Evolutionary conservation across 2,888 invertebrate genomes (phyloP), one percentile per base, ranked within the genome.

Genomic region (Himalopsyche anomala): DNA sequence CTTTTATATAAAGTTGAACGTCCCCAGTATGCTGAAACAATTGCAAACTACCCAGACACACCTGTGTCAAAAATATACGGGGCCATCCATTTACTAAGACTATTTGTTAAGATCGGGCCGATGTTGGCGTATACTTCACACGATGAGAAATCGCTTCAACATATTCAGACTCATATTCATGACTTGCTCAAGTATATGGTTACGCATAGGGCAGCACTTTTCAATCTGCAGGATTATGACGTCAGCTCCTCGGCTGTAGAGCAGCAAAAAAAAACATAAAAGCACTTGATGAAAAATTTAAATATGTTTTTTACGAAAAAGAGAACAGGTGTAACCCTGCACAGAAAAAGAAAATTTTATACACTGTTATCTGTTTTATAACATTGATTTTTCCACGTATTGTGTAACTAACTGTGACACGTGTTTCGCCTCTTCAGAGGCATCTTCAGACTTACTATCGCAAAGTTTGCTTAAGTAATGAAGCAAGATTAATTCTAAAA

Each of bases 1-100:
- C 93, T 99, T 8, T 93, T 99, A 9, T 99, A 99, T 91, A 98
- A 98, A 91, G 98, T 98, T 91, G 99, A 99, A 92, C 93, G 98
- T 84, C 96, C 97, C 0, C 98, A 99, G 90, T 98, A 98, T 91
- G 96, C 96, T 83, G 98, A 98, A 90, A 95, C 98, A 83, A 92
- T 96, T 85, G 94, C 95, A 89, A 95, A 96, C 87, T 94, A 97
- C 91, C 95, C 96, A 0, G 97, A 97, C 86, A 96, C 95, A 36
- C 94, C 96, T 0, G 95, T 97, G 93, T 95, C 97, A 0, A 95
- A 97, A 90, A 94, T 98, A 74, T 99, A 99, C 91, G 99, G 99
- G 0, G 95, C 97, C 0, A 96, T 97, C 89, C 99, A 99, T 93
- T 93, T 99, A 81, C 91, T 99, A 19, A 94, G 99, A 84, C 92